Evolutionary conservation across 2,113 vertebrate genomes (phyloP).

Genomic region (Bubo scandiacus): DNA sequence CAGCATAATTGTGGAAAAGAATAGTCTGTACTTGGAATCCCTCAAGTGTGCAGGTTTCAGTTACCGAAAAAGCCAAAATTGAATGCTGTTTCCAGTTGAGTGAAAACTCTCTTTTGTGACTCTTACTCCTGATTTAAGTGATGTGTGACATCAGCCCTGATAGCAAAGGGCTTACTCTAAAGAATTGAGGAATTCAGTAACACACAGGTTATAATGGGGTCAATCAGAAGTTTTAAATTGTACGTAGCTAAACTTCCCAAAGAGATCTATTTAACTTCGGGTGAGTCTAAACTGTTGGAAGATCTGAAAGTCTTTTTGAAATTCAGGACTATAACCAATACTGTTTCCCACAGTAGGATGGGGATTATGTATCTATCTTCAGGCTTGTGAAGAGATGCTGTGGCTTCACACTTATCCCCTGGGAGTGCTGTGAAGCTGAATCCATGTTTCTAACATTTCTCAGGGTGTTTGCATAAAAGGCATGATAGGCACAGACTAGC

Average conservation of each 20-base stretch:
- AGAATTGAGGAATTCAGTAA: neutral
- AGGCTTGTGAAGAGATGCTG: neutral
- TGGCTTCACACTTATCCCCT: neutral
- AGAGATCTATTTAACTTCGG: accelerated
- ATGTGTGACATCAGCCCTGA: neutral
- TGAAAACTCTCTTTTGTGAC: neutral
- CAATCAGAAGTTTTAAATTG: neutral
- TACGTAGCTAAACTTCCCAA: neutral
- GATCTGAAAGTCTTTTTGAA: neutral
- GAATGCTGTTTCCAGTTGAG: neutral
- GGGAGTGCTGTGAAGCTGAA: neutral
- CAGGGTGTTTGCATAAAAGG: neutral
- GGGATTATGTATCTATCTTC: neutral
- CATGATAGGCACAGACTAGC: neutral
- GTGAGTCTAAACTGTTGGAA: neutral
- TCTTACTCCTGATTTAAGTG: neutral
- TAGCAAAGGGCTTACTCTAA: neutral
- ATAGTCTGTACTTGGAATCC: neutral
- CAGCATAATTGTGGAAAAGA: neutral
- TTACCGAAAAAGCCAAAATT: neutral
- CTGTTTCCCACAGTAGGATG: neutral
- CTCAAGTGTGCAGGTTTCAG: neutral
- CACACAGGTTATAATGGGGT: neutral
- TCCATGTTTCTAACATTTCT: neutral
- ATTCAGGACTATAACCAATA: neutral